These are phyloP conservation scores for Hydraecia micacea DNA, from an alignment of 2,888 invertebrate species.

Conservation along the genomic window DNA sequence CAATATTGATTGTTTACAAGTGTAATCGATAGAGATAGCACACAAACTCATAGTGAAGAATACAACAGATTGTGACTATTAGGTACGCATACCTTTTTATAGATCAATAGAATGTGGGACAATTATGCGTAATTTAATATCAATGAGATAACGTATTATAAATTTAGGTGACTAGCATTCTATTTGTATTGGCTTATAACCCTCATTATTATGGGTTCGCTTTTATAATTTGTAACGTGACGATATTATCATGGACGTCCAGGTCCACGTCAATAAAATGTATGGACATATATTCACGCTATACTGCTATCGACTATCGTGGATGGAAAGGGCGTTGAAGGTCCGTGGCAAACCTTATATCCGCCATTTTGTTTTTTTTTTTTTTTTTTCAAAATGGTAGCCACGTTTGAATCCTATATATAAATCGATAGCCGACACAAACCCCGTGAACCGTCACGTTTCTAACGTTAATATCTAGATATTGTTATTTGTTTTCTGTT, in stretches of 20 bases:
- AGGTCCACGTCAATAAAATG: no score
- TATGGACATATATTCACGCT: not conserved
- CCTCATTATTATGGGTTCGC: not conserved
- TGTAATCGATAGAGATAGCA: conserved; percentile 17
- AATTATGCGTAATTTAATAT: conserved; percentile 17
- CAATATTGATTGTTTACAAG: conserved; percentile 22
- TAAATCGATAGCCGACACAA: no score
- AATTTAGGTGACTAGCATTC: not conserved
- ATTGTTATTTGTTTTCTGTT: no score
- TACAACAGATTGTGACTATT: conserved; percentile 7
- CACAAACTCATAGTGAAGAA: not conserved
- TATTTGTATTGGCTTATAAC: not conserved
- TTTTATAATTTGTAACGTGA: not conserved
- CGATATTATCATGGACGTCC: not conserved
- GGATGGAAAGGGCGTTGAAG: no score
- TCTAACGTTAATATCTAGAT: no score
- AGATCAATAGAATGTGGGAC: conserved; percentile 7
- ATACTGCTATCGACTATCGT: no score
- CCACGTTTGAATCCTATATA: no score
- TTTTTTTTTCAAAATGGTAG: no score
- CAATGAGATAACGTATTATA: not conserved
- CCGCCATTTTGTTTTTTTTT: no score
- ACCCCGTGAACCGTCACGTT: no score
- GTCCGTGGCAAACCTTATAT: no score
- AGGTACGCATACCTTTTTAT: not conserved